Percentiles rank a stretch among this genome's conserved stretches.
These are phyloP conservation scores for Nestor notabilis DNA, from an alignment of 2,113 vertebrate species.

Conservation along the genomic window DNA sequence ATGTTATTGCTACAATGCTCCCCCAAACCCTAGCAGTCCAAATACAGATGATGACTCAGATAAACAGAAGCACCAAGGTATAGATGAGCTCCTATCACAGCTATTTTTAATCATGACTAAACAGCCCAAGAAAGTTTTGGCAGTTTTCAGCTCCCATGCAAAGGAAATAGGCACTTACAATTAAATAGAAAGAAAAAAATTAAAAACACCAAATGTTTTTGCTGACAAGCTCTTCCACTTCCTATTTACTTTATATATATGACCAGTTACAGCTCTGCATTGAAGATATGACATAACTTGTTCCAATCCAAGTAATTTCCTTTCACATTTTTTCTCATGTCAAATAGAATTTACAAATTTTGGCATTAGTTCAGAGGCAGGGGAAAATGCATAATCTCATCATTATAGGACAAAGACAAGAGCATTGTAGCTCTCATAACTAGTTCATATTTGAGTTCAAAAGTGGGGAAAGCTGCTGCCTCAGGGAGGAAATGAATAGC, in stretches of 20 bases:
- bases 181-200: slow-evolving; percentile 7
- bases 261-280: background rate
- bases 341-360: background rate
- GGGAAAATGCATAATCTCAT: background rate
- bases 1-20: background rate
- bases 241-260: background rate
- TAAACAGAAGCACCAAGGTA: background rate
- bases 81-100: background rate
- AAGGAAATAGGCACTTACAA: background rate
- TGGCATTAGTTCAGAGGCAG: slow-evolving; percentile 8
- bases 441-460: background rate
- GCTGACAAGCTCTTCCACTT: background rate
- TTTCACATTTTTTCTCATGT: background rate
- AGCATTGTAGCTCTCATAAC: background rate
- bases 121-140: background rate
- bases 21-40: background rate
- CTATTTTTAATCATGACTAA: background rate
- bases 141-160: background rate
- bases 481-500: background rate
- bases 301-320: background rate
- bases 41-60: background rate
- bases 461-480: background rate
- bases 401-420: background rate
- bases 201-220: background rate
- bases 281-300: background rate